Percentiles rank a stretch among this genome's conserved stretches.
Evolutionary conservation across 2,888 invertebrate species (phyloP).

Genomic region (Artemia sinica): DNA sequence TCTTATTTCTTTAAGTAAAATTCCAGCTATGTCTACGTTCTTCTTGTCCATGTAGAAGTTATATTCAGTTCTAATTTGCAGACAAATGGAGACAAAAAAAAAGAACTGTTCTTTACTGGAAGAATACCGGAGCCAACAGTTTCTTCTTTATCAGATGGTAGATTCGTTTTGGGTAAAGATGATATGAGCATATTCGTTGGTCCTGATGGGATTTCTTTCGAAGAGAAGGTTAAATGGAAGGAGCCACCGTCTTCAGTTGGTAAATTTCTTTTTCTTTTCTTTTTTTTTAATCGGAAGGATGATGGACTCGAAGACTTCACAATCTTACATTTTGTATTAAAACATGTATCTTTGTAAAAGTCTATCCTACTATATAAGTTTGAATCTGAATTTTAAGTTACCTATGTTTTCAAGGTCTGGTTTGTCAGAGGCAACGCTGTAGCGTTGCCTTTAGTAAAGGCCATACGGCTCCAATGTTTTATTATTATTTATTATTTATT

Average conservation of each 20-base stretch:
- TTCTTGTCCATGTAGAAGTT: too few species aligned
- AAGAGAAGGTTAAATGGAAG: slow-evolving; percentile 57
- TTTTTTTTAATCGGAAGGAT: too few species aligned
- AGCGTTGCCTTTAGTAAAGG: too few species aligned
- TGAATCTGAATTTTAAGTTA: too few species aligned
- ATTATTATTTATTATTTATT: too few species aligned
- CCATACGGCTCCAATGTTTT: too few species aligned
- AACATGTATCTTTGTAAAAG: neutral
- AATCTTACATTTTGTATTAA: neutral
- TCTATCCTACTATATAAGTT: neutral
- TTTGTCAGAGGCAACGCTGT: too few species aligned
- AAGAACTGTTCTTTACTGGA: slow-evolving; percentile 69
- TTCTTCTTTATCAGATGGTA: slow-evolving; percentile 27
- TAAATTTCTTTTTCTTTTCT: slow-evolving; percentile 30
- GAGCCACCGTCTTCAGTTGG: slow-evolving; percentile 53
- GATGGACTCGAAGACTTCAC: neutral
- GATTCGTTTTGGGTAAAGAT: slow-evolving; percentile 63
- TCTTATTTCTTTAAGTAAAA: too few species aligned
- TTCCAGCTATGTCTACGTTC: too few species aligned
- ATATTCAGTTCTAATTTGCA: slow-evolving; percentile 23
- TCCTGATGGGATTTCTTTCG: slow-evolving; percentile 48
- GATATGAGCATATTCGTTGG: slow-evolving; percentile 70
- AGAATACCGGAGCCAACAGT: slow-evolving; percentile 65
- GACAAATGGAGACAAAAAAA: slow-evolving; percentile 44
- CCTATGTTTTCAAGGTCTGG: too few species aligned